Conservation (phyloP, 2,113 vertebrate genomes). For the Sprattus sprattus region DNA sequence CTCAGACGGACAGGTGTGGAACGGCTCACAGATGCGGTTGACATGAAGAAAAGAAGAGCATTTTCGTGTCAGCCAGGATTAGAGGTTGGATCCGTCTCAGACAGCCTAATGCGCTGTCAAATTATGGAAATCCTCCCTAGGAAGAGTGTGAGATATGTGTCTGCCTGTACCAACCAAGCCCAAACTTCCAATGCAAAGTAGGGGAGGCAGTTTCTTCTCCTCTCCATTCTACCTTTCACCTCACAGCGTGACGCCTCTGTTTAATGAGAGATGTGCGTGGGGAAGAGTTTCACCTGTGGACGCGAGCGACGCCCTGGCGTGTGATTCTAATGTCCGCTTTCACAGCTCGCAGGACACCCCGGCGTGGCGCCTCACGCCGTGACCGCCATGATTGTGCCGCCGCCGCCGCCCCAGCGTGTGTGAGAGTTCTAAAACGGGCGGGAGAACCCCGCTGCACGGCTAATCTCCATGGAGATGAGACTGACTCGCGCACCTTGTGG, state of each 20-base stretch:
- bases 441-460: background rate
- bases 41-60: conserved; percentile 50
- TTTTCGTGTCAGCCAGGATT: conserved; percentile 70
- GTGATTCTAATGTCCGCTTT: background rate
- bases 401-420: too few species aligned
- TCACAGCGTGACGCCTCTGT: background rate
- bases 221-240: conserved; percentile 30
- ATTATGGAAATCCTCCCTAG: conserved; percentile 76
- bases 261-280: background rate
- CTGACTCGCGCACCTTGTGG: background rate
- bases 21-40: conserved; percentile 64
- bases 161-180: conserved; percentile 38
- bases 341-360: background rate
- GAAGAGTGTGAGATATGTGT: conserved; percentile 71
- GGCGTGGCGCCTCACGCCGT: background rate
- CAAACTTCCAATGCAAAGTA: background rate
- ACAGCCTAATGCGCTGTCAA: conserved; percentile 74
- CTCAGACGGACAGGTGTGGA: conserved; percentile 52
- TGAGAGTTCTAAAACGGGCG: too few species aligned
- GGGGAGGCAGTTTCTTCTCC: conserved; percentile 34
- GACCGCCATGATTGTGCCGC: too few species aligned
- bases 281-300: background rate
- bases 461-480: background rate
- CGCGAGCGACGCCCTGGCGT: background rate
- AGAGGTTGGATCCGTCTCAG: conserved; percentile 71